These are phyloP conservation scores for Villa cingulata DNA, from an alignment of 2,888 invertebrate species.

Conservation along the genomic window DNA sequence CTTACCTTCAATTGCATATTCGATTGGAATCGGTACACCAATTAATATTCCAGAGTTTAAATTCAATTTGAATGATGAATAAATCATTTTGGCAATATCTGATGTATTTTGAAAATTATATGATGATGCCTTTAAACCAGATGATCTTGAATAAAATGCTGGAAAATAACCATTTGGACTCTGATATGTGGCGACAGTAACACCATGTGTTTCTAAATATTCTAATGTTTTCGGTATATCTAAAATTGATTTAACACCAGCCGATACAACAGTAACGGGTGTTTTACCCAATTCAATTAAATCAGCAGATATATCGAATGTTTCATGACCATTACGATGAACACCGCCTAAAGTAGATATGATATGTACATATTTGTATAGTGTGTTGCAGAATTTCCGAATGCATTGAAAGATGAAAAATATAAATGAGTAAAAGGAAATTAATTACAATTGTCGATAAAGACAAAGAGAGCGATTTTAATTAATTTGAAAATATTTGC, in stretches of 20 bases:
- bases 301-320: slow-evolving; percentile 90
- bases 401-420: too few species aligned
- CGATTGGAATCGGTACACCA: slow-evolving; percentile 78
- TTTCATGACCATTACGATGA: slow-evolving; percentile 73
- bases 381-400: too few species aligned
- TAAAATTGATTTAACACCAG: slow-evolving; percentile 93
- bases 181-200: slow-evolving; percentile 71
- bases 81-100: slow-evolving; percentile 63
- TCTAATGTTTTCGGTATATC: slow-evolving; percentile 91
- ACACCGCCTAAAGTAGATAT: slow-evolving; percentile 67
- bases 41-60: slow-evolving; percentile 65
- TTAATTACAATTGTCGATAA: too few species aligned
- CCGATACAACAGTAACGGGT: slow-evolving; percentile 80
- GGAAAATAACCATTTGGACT: slow-evolving; percentile 61
- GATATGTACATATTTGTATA: too few species aligned
- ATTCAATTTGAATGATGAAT: slow-evolving; percentile 39
- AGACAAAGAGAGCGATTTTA: too few species aligned
- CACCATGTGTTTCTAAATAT: slow-evolving; percentile 90
- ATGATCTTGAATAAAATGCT: slow-evolving; percentile 77
- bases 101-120: slow-evolving; percentile 46
- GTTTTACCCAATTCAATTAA: slow-evolving; percentile 68
- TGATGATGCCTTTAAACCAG: slow-evolving; percentile 59
- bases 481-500: too few species aligned
- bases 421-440: too few species aligned
- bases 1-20: slow-evolving; percentile 46